phyloP scores from a whole-genome alignment of 2,113 vertebrate genomes.

The Bos taurus region ARS-UCD2.0 NC_037336.1:71633001-71633500 shows the following conservation, averaged over 20 bases:
- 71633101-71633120: neutral
- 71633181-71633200: neutral
- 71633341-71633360: neutral
- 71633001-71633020: neutral
- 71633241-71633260: neutral
- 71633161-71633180: neutral
- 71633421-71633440: neutral
- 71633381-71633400: neutral
- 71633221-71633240: neutral
- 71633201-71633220: neutral
- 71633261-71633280: neutral
- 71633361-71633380: neutral
- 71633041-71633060: neutral
- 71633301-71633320: neutral
- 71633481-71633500: slow-evolving; percentile 35
- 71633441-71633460: neutral
- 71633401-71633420: neutral
- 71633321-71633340: neutral
- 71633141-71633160: neutral
- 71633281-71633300: neutral
- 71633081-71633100: neutral
- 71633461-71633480: slow-evolving; percentile 7
- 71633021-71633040: neutral
- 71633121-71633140: neutral
- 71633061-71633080: neutral